phyloP scores from a whole-genome alignment of 37 sponge, comb jelly and placozoan genomes.

The Axinella damicornis region DNA sequence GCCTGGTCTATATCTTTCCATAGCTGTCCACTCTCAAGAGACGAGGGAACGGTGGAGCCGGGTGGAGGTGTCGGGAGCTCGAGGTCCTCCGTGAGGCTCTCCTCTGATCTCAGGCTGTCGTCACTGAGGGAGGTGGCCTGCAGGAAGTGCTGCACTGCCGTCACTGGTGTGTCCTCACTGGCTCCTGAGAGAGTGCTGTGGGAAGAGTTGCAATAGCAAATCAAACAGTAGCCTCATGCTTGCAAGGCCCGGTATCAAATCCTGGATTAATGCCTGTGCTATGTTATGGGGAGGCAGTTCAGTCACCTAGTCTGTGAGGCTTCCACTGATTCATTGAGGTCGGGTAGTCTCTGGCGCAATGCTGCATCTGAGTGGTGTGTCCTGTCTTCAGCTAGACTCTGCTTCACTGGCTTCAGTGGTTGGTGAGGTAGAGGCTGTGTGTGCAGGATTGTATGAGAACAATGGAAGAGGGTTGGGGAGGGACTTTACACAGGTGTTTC shows the following conservation, averaged over 20 bases:
- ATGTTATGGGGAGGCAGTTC: background rate
- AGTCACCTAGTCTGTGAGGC: constrained; percentile 1
- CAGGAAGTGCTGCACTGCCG: constrained; percentile 53
- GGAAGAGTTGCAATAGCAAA: too few species aligned
- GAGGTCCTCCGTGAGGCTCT: constrained; percentile 1
- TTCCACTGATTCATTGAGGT: constrained; percentile 24
- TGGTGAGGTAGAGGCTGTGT: background rate
- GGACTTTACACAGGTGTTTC: too few species aligned
- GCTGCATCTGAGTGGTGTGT: background rate
- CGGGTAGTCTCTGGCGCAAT: background rate
- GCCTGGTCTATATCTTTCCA: constrained; percentile 71
- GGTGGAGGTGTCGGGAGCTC: background rate
- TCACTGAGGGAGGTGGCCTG: constrained; percentile 61
- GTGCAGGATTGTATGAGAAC: constrained; percentile 7
- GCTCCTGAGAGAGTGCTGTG: background rate
- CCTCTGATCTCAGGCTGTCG: constrained; percentile 19
- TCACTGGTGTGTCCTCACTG: constrained; percentile 60
- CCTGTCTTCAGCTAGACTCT: background rate
- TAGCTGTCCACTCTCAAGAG: background rate
- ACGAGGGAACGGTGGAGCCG: too few species aligned
- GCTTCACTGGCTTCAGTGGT: background rate
- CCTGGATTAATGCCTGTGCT: background rate
- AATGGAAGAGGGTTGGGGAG: background rate
- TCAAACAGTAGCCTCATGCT: too few species aligned
- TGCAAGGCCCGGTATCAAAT: background rate